phyloP scores from a whole-genome alignment of 2,797 vertebrate genomes.

The Sparidentex hasta region DNA sequence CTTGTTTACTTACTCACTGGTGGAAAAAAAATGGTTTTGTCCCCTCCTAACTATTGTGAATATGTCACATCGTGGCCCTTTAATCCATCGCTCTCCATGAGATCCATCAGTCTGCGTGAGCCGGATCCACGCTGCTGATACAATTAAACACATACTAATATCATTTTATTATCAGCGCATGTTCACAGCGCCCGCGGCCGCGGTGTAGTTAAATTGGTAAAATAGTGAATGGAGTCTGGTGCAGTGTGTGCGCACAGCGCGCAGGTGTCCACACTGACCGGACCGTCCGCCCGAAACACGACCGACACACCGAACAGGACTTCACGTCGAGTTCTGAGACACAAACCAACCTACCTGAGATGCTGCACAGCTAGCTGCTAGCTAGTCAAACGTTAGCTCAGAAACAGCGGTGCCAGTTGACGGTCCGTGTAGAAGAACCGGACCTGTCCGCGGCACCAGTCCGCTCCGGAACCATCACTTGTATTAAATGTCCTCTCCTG shows the following conservation, averaged over 20 bases:
- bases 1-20: no score
- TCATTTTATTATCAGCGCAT: no score
- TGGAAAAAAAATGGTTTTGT: no score
- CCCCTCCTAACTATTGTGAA: no score
- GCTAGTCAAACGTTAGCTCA: neutral
- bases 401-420: neutral
- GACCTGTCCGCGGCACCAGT: neutral
- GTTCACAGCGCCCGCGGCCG: neutral
- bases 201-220: neutral
- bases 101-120: neutral
- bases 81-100: neutral
- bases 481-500: neutral
- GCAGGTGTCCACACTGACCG: no score
- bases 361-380: neutral
- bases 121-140: fast-evolving
- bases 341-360: conserved; percentile 1
- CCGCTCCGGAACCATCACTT: neutral
- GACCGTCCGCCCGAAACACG: no score
- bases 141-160: neutral
- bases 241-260: neutral
- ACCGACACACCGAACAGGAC: no score
- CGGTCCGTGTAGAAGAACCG: neutral
- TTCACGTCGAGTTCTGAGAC: no score
- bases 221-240: neutral
- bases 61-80: neutral